phyloP scores from a whole-genome alignment of 1,140 invertebrate genomes.

The Drosophila parvula region DNA sequence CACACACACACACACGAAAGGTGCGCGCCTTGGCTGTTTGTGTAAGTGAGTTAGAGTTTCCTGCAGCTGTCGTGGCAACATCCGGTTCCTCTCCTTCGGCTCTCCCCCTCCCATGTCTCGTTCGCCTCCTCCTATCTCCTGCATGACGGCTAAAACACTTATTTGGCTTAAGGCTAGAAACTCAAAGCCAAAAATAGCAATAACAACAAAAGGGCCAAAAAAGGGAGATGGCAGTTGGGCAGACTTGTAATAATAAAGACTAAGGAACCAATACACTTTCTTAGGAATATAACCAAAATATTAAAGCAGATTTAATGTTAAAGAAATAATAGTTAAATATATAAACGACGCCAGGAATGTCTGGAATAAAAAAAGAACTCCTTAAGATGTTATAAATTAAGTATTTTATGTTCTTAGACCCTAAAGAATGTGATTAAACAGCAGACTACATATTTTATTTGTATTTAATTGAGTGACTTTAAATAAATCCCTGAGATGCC shows the following conservation, averaged over 20 bases:
- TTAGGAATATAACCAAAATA: background rate
- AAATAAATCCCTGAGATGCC: background rate
- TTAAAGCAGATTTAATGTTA: background rate
- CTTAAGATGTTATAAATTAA: too few species aligned
- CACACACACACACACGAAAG: conserved; percentile 19
- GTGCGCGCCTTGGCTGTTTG: conserved; percentile 65
- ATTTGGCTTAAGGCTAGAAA: conserved; percentile 81
- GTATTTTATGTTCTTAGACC: background rate
- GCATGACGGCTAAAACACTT: conserved; percentile 75
- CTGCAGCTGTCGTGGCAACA: conserved; percentile 81
- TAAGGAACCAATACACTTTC: conserved; percentile 18
- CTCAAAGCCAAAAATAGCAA: conserved; percentile 69
- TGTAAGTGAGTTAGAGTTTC: conserved; percentile 81
- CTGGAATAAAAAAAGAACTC: background rate
- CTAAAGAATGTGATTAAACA: background rate
- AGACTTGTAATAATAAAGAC: conserved; percentile 11
- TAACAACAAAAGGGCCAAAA: conserved; percentile 33
- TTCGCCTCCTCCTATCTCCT: conserved; percentile 31
- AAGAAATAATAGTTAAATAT: background rate
- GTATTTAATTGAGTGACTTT: background rate
- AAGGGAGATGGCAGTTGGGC: background rate
- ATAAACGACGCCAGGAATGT: background rate
- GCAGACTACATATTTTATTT: too few species aligned
- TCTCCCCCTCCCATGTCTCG: conserved; percentile 3
- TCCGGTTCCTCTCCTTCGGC: conserved; percentile 64